phyloP scores from a whole-genome alignment of 2,797 vertebrate species.

The Typhlichthys subterraneus region DNA sequence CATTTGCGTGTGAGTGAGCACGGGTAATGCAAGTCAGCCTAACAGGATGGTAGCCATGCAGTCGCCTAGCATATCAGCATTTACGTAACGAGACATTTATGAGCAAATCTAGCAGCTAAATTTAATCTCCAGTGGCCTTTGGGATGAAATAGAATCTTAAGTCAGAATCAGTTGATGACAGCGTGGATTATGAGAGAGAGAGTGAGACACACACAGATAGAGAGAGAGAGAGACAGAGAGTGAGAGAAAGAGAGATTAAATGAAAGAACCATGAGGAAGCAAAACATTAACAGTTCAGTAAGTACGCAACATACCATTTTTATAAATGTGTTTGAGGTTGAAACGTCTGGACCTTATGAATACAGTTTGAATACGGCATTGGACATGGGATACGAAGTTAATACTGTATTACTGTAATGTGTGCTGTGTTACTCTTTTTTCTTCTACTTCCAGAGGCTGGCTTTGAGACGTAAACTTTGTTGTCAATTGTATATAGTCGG shows the following conservation, averaged over 20 bases:
- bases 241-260: neutral
- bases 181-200: conserved; percentile 35
- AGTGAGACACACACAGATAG: conserved; percentile 13
- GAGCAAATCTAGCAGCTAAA: conserved; percentile 44
- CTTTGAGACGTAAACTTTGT: neutral
- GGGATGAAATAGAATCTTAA: conserved; percentile 45
- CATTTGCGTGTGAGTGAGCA: neutral
- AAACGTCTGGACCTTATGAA: neutral
- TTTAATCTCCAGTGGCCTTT: conserved; percentile 52
- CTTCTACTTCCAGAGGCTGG: neutral
- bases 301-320: conserved; percentile 1
- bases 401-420: neutral
- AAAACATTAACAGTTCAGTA: conserved; percentile 6
- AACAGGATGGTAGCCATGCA: too few relatives aligned
- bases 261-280: neutral
- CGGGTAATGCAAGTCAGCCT: conserved; percentile 18
- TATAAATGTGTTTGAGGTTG: conserved; percentile 9
- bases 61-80: conserved; percentile 32
- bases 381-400: neutral
- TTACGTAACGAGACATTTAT: conserved; percentile 40
- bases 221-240: neutral
- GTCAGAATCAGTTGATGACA: conserved; percentile 50
- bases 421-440: neutral
- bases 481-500: neutral
- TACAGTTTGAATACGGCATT: neutral